Evolutionary conservation across 2,113 vertebrate genomes (phyloP).

Genomic region (Oncorhynchus masou): DNA sequence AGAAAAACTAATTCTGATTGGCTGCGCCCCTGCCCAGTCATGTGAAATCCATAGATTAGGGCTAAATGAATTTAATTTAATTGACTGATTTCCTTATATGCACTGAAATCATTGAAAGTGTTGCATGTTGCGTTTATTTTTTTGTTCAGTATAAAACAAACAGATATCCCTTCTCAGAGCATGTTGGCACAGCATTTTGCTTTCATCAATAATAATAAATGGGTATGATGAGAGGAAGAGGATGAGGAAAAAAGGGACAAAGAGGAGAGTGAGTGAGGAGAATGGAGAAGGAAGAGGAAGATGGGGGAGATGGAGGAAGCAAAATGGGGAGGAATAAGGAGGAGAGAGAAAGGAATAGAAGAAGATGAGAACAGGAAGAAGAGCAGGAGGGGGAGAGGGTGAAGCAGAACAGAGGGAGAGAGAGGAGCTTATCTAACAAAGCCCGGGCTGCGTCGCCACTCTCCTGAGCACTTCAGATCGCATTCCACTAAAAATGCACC

Average conservation of each 20-base stretch:
- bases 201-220: no score
- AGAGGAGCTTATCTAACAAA: conserved; percentile 3
- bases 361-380: background rate
- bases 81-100: no score
- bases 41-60: no score
- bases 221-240: background rate
- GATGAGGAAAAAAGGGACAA: background rate
- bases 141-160: no score
- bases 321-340: background rate
- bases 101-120: no score
- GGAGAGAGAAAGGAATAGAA: background rate
- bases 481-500: conserved; percentile 31
- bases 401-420: background rate
- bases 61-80: no score
- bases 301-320: background rate
- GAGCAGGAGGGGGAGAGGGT: background rate
- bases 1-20: no score
- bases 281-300: background rate
- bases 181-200: no score
- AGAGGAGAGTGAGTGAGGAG: background rate
- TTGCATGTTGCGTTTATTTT: no score
- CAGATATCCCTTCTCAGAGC: no score
- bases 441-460: conserved; percentile 21
- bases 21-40: no score
- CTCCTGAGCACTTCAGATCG: conserved; percentile 38